Conservation (phyloP, 2,888 invertebrate genomes). For the Nomada fucata region DNA sequence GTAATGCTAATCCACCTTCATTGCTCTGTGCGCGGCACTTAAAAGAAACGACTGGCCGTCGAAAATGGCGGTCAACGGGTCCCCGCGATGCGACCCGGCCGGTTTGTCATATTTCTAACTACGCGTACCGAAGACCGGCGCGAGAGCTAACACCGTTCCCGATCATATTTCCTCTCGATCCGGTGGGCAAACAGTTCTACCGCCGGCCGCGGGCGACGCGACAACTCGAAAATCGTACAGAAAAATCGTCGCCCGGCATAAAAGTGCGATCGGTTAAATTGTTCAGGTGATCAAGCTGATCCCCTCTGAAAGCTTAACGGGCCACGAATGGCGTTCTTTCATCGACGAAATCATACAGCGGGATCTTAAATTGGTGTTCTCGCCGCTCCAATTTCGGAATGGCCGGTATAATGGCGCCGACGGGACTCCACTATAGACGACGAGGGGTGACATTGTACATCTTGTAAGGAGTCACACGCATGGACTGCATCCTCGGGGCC, state of each 20-base stretch:
- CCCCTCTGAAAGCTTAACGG: conserved; percentile 29
- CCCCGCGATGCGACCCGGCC: conserved; percentile 37
- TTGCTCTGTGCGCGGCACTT: conserved; percentile 56
- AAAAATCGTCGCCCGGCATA: conserved; percentile 44
- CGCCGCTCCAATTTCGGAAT: conserved; percentile 50
- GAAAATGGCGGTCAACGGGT: conserved; percentile 49
- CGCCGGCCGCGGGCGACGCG: conserved; percentile 21
- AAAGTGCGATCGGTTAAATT: conserved; percentile 54
- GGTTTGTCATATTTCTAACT: conserved; percentile 29
- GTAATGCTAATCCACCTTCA: conserved; percentile 81
- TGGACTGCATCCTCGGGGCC: conserved; percentile 39
- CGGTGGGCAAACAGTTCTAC: conserved; percentile 10
- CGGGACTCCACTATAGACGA: not conserved
- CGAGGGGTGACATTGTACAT: conserved; percentile 41
- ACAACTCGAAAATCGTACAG: conserved; percentile 5
- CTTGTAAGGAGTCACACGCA: conserved; percentile 39
- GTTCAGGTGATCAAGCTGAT: conserved; percentile 59
- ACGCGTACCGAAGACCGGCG: conserved; percentile 13
- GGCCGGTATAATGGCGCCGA: conserved; percentile 36
- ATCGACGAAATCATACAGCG: conserved; percentile 41
- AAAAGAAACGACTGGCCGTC: conserved; percentile 55
- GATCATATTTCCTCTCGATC: not conserved
- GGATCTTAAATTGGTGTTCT: conserved; percentile 60
- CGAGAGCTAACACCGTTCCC: conserved; percentile 15
- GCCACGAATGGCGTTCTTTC: conserved; percentile 32